These are phyloP conservation scores for Resseliella maxima DNA, from an alignment of 2,888 invertebrate species.

Conservation along the genomic window DNA sequence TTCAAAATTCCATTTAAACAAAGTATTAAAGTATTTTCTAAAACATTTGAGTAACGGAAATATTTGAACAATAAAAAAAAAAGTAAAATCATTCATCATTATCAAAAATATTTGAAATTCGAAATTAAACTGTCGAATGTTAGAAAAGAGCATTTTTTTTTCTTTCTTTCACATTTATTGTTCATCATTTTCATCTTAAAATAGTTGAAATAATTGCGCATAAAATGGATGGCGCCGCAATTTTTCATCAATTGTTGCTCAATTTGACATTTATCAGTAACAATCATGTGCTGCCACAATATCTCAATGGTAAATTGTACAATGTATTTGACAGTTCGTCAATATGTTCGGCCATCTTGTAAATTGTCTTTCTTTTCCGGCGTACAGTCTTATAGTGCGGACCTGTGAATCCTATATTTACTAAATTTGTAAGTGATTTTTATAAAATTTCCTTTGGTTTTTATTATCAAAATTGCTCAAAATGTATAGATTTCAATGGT, in stretches of 20 bases:
- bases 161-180: no score
- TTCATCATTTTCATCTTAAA: no score
- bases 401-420: conserved; percentile 56
- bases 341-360: conserved; percentile 29
- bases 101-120: no score
- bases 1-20: no score
- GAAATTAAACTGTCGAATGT: no score
- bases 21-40: no score
- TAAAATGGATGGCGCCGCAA: not conserved
- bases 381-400: conserved; percentile 56
- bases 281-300: not conserved
- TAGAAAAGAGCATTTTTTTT: no score
- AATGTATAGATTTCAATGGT: not conserved
- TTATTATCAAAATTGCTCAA: not conserved
- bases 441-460: not conserved
- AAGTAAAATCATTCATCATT: no score
- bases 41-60: no score
- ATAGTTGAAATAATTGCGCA: not conserved
- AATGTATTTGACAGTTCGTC: not conserved
- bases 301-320: not conserved
- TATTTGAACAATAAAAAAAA: no score
- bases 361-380: conserved; percentile 56
- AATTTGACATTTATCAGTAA: not conserved
- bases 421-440: conserved; percentile 56
- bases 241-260: not conserved